Evolutionary conservation across 2,113 vertebrate species (phyloP), one percentile per base, ranked within the genome.

Genomic region (Baryphthengus martii): DNA sequence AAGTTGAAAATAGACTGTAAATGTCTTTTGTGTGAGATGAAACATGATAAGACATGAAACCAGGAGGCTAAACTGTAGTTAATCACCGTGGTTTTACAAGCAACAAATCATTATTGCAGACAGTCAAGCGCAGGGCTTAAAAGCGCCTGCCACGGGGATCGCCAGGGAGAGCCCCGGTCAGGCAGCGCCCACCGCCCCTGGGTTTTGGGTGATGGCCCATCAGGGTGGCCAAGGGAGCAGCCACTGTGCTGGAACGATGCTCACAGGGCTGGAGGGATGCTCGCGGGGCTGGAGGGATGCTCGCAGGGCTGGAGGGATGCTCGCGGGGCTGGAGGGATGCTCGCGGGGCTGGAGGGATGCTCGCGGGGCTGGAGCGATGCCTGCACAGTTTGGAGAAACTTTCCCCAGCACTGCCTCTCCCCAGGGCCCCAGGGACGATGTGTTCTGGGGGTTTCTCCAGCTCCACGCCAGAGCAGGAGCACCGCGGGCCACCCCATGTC

Each of bases 21-120:
- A 97, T 89, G 93, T 90, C 94, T 95, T 94, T 96, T 94, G 95
- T 95, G 91, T 25, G 95, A 96, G 95, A 96, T 96, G 96, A 97
- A 97, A 97, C 95, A 91, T 94, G 96, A 97, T 96, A 96, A 96
- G 96, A 97, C 95, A 97, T 95, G 96, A 96, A 97, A 96, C 96
- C 88, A 52, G 93, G 90, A 97, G 93, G 93, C 91, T 96, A 94
- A 96, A 95, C 82, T 93, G 90, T n/a, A 76, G 66, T 96, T 97
- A 95, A 95, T 96, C 96, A 96, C 21, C 9, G 91, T 50, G 82
- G 91, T 58, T 95, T 96, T 96, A 97, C 94, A 96, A 94, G 95
- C 89, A 79, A 93, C 94, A 97, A 96, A 97, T 97, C 96, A 96
- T 66, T 55, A 19, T 8, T 3, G 88, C 7, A 90, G 95, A 85